Conservation (phyloP, 2,797 vertebrate genomes). For the Ptychobarbus kaznakovi region DNA sequence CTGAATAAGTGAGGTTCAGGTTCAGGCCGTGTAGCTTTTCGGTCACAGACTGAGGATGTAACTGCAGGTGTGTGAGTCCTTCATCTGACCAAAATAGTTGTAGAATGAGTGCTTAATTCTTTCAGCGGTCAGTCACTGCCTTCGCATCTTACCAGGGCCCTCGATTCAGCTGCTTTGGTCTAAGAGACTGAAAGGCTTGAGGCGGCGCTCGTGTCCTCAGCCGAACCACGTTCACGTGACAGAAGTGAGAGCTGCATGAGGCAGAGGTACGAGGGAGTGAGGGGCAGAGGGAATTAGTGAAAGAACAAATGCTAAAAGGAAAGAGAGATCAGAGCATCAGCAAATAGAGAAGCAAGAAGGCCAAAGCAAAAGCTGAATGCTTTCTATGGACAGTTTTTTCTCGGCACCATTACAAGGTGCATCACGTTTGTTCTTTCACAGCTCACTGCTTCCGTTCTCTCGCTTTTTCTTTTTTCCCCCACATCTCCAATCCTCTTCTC, state of each 20-base stretch:
- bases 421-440: constrained; percentile 56
- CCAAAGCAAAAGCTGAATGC: constrained; percentile 28
- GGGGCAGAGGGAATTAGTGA: constrained; percentile 5
- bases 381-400: constrained; percentile 52
- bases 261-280: constrained; percentile 18
- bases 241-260: constrained; percentile 30
- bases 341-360: constrained; percentile 33
- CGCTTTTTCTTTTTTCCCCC: constrained; percentile 34
- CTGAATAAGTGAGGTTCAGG: neutral
- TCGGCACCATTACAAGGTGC: constrained; percentile 61
- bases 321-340: constrained; percentile 36
- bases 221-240: constrained; percentile 44
- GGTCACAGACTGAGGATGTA: constrained; percentile 24
- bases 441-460: constrained; percentile 37
- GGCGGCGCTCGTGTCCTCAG: constrained; percentile 44
- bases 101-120: constrained; percentile 6
- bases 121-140: constrained; percentile 1
- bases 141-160: constrained; percentile 5
- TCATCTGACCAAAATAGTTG: constrained; percentile 4
- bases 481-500: constrained; percentile 22
- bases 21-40: neutral
- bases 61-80: neutral
- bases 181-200: constrained; percentile 27
- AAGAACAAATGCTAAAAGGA: constrained; percentile 33
- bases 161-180: constrained; percentile 28